A percentile compares a stretch with the other conserved stretches of the same genome.
Evolutionary conservation across 2,888 invertebrate species (phyloP).

Genomic region (Zelleria hepariella): DNA sequence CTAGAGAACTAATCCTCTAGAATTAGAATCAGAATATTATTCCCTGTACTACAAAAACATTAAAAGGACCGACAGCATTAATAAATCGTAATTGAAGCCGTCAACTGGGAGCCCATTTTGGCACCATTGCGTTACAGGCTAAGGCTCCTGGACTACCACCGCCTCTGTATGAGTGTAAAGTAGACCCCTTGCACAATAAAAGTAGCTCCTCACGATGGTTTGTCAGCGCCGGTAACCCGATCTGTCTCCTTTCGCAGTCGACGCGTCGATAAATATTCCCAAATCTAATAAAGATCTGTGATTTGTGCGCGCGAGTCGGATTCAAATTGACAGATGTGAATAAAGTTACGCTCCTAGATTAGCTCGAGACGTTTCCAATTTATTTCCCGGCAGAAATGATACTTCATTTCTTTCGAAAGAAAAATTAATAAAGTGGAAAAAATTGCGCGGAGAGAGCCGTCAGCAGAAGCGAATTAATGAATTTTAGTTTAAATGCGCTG

Average conservation of each 20-base stretch:
- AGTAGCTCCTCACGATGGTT: constrained; percentile 15
- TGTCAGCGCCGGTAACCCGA: constrained; percentile 19
- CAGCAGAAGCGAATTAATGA: too few relatives aligned
- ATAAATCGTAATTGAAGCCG: too few relatives aligned
- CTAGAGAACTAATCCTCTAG: too few relatives aligned
- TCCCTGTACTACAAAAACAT: too few relatives aligned
- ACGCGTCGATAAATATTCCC: constrained; percentile 32
- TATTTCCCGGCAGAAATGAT: constrained; percentile 14
- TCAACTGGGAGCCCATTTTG: too few relatives aligned
- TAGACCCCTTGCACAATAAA: not conserved
- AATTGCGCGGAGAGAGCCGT: too few relatives aligned
- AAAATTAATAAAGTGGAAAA: not conserved
- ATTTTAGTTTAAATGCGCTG: too few relatives aligned
- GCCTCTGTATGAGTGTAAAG: too few relatives aligned
- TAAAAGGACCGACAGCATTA: too few relatives aligned
- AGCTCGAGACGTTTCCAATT: constrained; percentile 13
- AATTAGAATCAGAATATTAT: too few relatives aligned
- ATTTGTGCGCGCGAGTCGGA: constrained; percentile 26
- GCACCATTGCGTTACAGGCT: too few relatives aligned
- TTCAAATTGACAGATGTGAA: constrained; percentile 24
- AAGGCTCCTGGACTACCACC: too few relatives aligned
- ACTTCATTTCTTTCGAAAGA: constrained; percentile 1
- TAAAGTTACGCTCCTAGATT: constrained; percentile 19
- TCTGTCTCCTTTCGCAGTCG: constrained; percentile 27
- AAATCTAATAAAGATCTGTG: constrained; percentile 37